These are phyloP conservation scores for Columbina picui DNA, from an alignment of 2,113 vertebrate genomes.

Conservation along the genomic window DNA sequence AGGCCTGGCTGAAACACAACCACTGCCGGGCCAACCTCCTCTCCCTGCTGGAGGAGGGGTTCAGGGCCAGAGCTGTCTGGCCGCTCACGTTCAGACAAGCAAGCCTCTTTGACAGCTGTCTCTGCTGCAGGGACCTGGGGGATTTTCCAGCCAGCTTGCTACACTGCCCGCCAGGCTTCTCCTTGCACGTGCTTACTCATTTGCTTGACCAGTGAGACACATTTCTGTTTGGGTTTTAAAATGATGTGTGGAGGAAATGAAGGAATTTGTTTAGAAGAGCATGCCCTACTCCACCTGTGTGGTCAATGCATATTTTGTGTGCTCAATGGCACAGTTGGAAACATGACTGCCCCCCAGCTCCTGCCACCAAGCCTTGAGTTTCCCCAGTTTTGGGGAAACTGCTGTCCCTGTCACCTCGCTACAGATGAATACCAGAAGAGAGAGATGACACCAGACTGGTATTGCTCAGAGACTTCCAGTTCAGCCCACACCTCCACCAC, in stretches of 20 bases:
- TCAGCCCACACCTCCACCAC: rapidly evolving
- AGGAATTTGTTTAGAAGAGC: background rate
- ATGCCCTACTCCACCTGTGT: background rate
- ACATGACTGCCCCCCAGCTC: background rate
- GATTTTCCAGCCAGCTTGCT: background rate
- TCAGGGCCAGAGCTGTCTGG: background rate
- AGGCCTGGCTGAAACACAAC: background rate
- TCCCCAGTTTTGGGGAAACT: background rate
- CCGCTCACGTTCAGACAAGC: background rate
- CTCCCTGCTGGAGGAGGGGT: background rate
- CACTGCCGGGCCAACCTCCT: rapidly evolving
- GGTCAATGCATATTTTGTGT: rapidly evolving
- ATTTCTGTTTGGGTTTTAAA: background rate
- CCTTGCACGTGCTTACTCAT: background rate
- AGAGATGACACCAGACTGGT: background rate
- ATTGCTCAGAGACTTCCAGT: rapidly evolving
- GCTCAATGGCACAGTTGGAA: background rate
- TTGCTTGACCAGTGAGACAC: rapidly evolving
- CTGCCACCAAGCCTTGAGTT: background rate
- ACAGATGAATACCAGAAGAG: background rate
- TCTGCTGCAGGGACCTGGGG: background rate
- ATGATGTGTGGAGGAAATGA: background rate
- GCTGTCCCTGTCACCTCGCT: background rate
- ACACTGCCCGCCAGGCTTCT: background rate
- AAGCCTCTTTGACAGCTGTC: background rate